A percentile compares a stretch with the other conserved stretches of the same genome.
Conservation (phyloP, 2,888 invertebrate species). For the Plagodis dolabraria region DNA sequence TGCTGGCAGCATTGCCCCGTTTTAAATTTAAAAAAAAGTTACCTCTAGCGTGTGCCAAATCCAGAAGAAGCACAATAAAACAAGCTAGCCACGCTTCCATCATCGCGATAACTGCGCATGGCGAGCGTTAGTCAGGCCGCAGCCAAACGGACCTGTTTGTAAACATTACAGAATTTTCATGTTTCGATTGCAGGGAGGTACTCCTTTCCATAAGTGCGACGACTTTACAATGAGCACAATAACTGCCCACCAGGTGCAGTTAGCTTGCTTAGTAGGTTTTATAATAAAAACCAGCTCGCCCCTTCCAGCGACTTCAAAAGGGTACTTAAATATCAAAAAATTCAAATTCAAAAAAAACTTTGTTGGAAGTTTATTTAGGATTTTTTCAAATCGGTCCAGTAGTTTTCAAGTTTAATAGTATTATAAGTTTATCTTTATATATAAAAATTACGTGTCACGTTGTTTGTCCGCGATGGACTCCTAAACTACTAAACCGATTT, state of each 20-base stretch:
- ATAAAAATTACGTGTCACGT: too few species aligned
- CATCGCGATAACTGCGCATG: conserved; percentile 29
- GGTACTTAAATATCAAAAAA: too few species aligned
- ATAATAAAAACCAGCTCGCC: too few species aligned
- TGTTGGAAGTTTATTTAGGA: too few species aligned
- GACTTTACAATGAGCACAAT: background rate
- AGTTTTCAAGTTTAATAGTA: too few species aligned
- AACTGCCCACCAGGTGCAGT: background rate
- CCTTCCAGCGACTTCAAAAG: too few species aligned
- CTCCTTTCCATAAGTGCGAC: conserved; percentile 13
- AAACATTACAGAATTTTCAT: conserved; percentile 55
- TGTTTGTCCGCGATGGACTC: too few species aligned
- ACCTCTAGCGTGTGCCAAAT: conserved; percentile 19
- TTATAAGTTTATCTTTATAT: too few species aligned
- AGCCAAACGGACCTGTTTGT: conserved; percentile 53
- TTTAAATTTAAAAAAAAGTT: background rate
- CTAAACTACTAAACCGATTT: too few species aligned
- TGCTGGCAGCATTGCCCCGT: too few species aligned
- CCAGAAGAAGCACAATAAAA: conserved; percentile 16
- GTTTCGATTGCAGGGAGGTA: conserved; percentile 49
- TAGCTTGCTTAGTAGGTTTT: background rate
- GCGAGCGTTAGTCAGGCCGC: conserved; percentile 23
- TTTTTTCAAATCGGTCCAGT: too few species aligned
- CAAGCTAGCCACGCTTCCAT: conserved; percentile 33
- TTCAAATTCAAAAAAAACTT: too few species aligned